phyloP scores from a whole-genome alignment of 2,888 invertebrate genomes.

The Catocala nupta region DNA sequence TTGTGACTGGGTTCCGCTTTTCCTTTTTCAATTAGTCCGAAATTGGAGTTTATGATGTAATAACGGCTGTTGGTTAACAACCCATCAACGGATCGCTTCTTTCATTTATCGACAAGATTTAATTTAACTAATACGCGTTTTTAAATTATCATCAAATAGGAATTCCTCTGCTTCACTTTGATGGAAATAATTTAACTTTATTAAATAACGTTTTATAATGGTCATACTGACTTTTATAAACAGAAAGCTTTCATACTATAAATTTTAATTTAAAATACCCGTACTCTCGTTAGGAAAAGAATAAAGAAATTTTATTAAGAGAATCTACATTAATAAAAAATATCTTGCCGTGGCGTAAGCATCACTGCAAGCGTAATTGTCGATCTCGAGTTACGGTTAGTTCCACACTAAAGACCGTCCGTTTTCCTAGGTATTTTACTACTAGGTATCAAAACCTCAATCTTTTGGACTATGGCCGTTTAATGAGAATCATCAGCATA shows the following conservation, averaged over 20 bases:
- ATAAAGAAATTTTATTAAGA: background rate
- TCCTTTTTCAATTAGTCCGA: constrained; percentile 83
- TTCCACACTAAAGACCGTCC: no score
- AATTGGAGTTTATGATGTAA: constrained; percentile 81
- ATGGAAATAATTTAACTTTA: constrained; percentile 48
- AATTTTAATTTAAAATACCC: constrained; percentile 34
- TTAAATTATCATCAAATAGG: constrained; percentile 55
- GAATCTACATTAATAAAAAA: no score
- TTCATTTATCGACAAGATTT: constrained; percentile 61
- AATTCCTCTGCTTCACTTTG: constrained; percentile 46
- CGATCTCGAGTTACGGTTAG: no score
- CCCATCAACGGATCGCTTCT: constrained; percentile 57
- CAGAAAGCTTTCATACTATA: constrained; percentile 32
- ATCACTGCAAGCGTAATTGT: no score
- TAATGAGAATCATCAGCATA: no score
- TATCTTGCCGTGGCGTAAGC: no score
- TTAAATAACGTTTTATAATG: constrained; percentile 47
- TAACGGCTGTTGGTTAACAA: constrained; percentile 66
- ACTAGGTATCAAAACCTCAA: no score
- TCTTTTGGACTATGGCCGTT: no score
- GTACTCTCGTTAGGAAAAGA: background rate
- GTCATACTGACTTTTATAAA: constrained; percentile 39
- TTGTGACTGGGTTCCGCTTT: constrained; percentile 79
- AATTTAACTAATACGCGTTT: constrained; percentile 58
- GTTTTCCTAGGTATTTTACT: no score